Evolutionary conservation across 2,113 vertebrate species (phyloP), one percentile per base, ranked within the genome.

Genomic region (Scophthalmus maximus): DNA sequence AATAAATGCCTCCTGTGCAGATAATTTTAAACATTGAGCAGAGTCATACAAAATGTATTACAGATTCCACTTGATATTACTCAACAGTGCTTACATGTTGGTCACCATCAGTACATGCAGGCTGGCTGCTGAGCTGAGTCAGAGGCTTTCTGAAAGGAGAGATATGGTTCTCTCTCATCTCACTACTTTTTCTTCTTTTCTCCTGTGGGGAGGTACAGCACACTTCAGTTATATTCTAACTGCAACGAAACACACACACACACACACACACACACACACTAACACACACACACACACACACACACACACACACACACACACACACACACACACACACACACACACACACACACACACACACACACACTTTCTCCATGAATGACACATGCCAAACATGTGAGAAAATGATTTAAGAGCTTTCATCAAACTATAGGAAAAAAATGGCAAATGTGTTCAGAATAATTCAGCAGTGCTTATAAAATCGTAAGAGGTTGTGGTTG

Each of bases 1-100:
- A 81, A 99, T 98, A 87, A 98, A 98, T 6, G 93, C 95, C 89
- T 99, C 98, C 97, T 99, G 88, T 27, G 55, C 83, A 87, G 88
- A 80, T 32, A 4, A 55, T 34, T 22, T 62, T 8, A 6, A 53
- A 55, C 10, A 49, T 49, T 14, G 32, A 22, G 4, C 20, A 22
- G 46, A 5, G 22, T 23, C 77, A n/a, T 3, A 3, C 5, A 40
- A 8, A 36, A 51, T 3, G 8, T 14, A 8, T 29, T 61, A 5
- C 9, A 68, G 17, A 34, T n/a, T 26, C 23, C 56, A 34, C 5
- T 14, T 3, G 6, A 27, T 4, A 8, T 17, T 8, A 12, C 8
- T 14, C 3, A 53, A 34, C 38, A 3, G 23, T 32, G 85, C 96
- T 96, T 88, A 97, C 97, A 80, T 98, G 97, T 32, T 94, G 93